Evolutionary conservation across 1,140 invertebrate genomes (phyloP).

Genomic region (Latrodectus geometricus): DNA sequence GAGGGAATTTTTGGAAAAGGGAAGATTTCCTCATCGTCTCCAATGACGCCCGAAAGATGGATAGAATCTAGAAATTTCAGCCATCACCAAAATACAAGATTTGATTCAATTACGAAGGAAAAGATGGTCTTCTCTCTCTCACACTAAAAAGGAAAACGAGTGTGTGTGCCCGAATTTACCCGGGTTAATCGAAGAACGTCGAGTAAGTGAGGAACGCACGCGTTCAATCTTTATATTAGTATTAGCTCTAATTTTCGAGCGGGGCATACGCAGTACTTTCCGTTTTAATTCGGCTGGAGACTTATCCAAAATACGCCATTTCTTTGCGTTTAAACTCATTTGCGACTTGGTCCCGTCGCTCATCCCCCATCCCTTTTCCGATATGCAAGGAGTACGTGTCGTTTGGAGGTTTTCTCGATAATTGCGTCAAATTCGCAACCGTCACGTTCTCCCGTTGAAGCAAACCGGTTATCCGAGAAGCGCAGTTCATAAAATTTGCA

Average conservation of each 20-base stretch:
- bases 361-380: background rate
- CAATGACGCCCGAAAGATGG: constrained; percentile 35
- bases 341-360: constrained; percentile 21
- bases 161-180: background rate
- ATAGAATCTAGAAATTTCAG: constrained; percentile 32
- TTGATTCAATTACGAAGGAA: constrained; percentile 46
- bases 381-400: constrained; percentile 37
- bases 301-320: constrained; percentile 12
- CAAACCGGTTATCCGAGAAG: background rate
- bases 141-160: constrained; percentile 36
- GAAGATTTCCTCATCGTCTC: background rate
- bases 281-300: constrained; percentile 52
- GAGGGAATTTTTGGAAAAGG: background rate
- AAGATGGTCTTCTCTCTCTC: background rate
- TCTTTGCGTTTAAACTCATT: constrained; percentile 53
- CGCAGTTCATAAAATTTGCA: constrained; percentile 58
- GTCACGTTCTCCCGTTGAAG: constrained; percentile 33
- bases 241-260: constrained; percentile 51
- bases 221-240: constrained; percentile 47
- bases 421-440: constrained; percentile 50
- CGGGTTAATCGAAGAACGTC: constrained; percentile 29
- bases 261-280: constrained; percentile 28
- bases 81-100: constrained; percentile 51
- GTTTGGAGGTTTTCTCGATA: constrained; percentile 44
- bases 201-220: background rate